phyloP scores from a whole-genome alignment of 2,113 vertebrate species.

The Myotis davidii region DNA sequence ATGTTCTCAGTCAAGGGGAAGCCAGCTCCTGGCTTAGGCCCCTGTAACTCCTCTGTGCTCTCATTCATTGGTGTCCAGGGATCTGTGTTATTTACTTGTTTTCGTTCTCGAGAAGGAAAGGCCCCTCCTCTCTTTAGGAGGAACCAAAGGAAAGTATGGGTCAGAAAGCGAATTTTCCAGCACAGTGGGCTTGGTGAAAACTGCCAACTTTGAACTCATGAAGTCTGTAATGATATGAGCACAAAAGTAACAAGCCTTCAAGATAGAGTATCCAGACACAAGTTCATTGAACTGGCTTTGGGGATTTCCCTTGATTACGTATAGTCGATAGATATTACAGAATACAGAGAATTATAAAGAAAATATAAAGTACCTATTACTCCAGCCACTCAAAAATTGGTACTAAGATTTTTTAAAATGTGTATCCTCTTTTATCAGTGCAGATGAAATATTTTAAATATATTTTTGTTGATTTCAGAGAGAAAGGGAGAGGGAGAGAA shows the following conservation, averaged over 20 bases:
- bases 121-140: neutral
- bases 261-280: neutral
- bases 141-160: neutral
- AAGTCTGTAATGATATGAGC: neutral
- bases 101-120: conserved; percentile 23
- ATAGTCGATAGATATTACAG: neutral
- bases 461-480: neutral
- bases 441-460: neutral
- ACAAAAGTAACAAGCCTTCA: neutral
- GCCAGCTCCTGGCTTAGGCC: neutral
- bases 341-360: neutral
- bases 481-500: no score
- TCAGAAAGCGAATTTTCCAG: neutral
- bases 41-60: neutral
- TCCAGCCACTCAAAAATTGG: neutral
- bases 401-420: neutral
- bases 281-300: neutral
- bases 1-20: neutral
- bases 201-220: conserved; percentile 49
- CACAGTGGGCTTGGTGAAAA: neutral
- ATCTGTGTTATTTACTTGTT: conserved; percentile 55
- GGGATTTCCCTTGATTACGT: neutral
- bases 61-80: conserved; percentile 40
- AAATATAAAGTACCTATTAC: neutral
- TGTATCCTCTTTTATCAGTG: neutral